Conservation (phyloP, 2,797 vertebrate genomes). For the Sebastes taczanowskii region DNA sequence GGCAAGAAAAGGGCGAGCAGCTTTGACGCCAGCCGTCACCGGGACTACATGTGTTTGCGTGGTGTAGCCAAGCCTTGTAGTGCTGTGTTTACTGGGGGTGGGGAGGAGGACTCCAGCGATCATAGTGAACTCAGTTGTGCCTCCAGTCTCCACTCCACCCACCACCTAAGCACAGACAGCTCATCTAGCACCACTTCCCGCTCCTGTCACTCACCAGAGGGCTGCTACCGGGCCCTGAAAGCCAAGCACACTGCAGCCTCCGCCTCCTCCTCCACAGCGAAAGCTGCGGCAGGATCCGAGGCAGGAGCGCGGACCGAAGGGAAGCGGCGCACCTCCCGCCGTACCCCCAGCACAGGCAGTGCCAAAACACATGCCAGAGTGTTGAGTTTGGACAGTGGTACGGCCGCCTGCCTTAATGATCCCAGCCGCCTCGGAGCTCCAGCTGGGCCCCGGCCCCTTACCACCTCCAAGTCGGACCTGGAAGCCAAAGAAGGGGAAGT, state of each 20-base stretch:
- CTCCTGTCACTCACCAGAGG: constrained; percentile 93
- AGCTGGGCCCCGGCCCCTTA: constrained; percentile 89
- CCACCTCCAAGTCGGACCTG: constrained; percentile 98
- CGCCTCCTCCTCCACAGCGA: constrained; percentile 63
- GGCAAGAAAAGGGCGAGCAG: constrained; percentile 97
- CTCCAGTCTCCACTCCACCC: constrained; percentile 93
- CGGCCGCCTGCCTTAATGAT: constrained; percentile 93
- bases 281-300: constrained; percentile 78
- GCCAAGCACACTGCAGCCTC: constrained; percentile 84
- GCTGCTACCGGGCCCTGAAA: constrained; percentile 86
- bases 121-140: constrained; percentile 96
- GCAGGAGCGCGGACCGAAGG: constrained; percentile 70
- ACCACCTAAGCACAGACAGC: constrained; percentile 94
- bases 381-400: constrained; percentile 95
- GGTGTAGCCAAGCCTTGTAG: constrained; percentile 91
- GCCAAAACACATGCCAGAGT: constrained; percentile 95
- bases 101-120: constrained; percentile 94
- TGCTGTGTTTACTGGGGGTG: constrained; percentile 86
- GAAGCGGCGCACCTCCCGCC: constrained; percentile 88
- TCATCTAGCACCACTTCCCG: constrained; percentile 93
- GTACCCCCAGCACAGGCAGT: constrained; percentile 89
- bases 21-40: constrained; percentile 93
- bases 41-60: constrained; percentile 90
- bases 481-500: constrained; percentile 99
- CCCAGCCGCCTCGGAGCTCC: constrained; percentile 90